Evolutionary conservation across 2,888 invertebrate species (phyloP).

Genomic region (Reticulitermes lucifugus): DNA sequence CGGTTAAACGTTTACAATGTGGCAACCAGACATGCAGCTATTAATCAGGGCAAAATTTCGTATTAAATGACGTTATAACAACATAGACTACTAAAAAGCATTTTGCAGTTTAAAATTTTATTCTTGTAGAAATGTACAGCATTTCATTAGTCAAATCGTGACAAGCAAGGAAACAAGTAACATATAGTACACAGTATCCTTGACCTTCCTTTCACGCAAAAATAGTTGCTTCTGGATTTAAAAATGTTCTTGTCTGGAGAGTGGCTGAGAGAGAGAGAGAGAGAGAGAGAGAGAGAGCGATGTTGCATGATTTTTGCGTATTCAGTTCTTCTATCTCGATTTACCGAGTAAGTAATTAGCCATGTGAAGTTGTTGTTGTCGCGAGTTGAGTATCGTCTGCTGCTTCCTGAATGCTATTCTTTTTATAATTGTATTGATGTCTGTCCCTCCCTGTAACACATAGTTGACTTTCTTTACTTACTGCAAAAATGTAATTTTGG

Average conservation of each 20-base stretch:
- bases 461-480: too few species aligned
- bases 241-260: not conserved
- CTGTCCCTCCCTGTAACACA: too few species aligned
- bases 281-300: not conserved
- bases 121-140: not conserved
- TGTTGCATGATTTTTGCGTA: not conserved
- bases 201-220: not conserved
- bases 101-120: not conserved
- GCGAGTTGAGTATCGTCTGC: too few species aligned
- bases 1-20: not conserved
- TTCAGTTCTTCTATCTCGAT: not conserved
- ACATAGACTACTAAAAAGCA: too few species aligned
- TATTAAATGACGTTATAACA: not conserved
- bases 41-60: slow-evolving; percentile 3
- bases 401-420: too few species aligned
- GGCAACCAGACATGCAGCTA: not conserved
- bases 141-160: not conserved
- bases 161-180: not conserved
- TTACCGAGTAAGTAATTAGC: not conserved
- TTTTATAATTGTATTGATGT: too few species aligned
- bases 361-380: too few species aligned
- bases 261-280: not conserved
- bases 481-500: too few species aligned
- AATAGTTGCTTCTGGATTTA: not conserved
- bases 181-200: not conserved